Evolutionary conservation across 1,140 invertebrate species (phyloP), one percentile per base, ranked within the genome.

Genomic region (Ylistrum balloti): DNA sequence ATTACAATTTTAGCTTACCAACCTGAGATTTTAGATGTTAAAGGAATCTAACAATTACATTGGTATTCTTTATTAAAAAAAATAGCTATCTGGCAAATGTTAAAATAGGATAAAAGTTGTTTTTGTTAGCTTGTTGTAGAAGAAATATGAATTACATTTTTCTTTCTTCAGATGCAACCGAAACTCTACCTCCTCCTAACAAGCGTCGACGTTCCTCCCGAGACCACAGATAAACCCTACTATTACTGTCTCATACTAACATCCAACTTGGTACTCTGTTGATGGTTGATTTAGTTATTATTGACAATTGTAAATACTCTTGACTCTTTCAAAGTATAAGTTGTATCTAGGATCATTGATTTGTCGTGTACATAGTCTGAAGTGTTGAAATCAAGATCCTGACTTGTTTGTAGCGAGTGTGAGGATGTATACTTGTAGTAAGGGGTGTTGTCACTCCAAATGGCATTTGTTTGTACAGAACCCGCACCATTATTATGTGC

Each of bases 191-290:
- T 88, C 88, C 88, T 15, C 22, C 33, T 32, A 85, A 85, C 85
- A 88, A 88, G 33, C 45, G 88, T 20, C 88, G 88, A 88, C 88
- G 88, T 85, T 85, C 88, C 88, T 88, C 88, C 48, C 88, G 88
- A 34, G 88, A 88, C 85, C 88, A 88, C 33, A 88, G 88, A 74
- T 88, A 85, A 88, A 74, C 22, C 22, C 56, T 45, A 13, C 45
- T 48, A 48, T 20, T 2, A 48, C 56, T 74, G 56, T 74, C 56
- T 74, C 56, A n/a, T 74, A 74, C 56, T 74, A 74, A 74, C 56
- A 28, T 74, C 56, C 56, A 74, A 74, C 17, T 28, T 48, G 35
- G 9, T 45, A 74, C 56, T 74, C 56, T 74, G 28, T 28, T n/a
- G n/a, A 74, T n/a, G 56, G 56, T 74, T 74, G 56, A 74, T 74